Evolutionary conservation across 2,113 vertebrate genomes (phyloP), one percentile per base, ranked within the genome.

Genomic region (Tympanuchus pallidicinctus): DNA sequence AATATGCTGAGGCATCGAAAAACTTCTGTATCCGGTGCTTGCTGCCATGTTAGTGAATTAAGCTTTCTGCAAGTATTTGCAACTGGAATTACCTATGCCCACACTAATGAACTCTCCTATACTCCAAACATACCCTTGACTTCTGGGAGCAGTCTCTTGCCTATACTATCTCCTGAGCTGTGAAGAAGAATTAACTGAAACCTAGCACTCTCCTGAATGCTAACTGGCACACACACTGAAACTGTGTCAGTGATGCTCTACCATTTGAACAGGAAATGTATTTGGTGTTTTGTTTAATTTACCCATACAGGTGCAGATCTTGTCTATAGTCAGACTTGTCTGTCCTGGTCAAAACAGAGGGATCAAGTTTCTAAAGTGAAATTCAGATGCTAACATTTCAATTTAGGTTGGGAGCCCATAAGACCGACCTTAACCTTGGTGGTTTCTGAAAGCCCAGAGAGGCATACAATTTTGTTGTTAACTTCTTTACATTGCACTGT

Each of bases 61-160:
- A 85, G 15, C 36, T 82, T 24, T 57, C 5, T 43, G 66, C 60
- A 42, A n/a, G 6, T n/a, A 52, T 87, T 81, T 79, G 63, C 7
- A 84, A 30, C 43, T 79, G n/a, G 54, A 80, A 78, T 27, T 59
- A 79, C 48, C 32, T 40, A 2, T n/a, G 30, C 67, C 48, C 4
- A 3, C 61, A 21, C 4, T 57, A 3, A n/a, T 79, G 20, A 89
- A 34, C 28, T 18, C 20, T 84, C 18, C 54, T 60, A 36, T 5
- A 3, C 40, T 76, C 50, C 43, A 5, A 2, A 21, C 21, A 72
- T 14, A 38, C 14, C 15, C 10, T 0, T 72, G 15, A 30, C 20
- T 94, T 89, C 84, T 76, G 28, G 34, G 66, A 81, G 16, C 21
- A 71, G 17, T 22, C 8, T 83, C 30, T 71, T 64, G 12, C 27